These are phyloP conservation scores for Pollicipes pollicipes DNA, from an alignment of 1,140 invertebrate genomes.

Conservation along the genomic window DNA sequence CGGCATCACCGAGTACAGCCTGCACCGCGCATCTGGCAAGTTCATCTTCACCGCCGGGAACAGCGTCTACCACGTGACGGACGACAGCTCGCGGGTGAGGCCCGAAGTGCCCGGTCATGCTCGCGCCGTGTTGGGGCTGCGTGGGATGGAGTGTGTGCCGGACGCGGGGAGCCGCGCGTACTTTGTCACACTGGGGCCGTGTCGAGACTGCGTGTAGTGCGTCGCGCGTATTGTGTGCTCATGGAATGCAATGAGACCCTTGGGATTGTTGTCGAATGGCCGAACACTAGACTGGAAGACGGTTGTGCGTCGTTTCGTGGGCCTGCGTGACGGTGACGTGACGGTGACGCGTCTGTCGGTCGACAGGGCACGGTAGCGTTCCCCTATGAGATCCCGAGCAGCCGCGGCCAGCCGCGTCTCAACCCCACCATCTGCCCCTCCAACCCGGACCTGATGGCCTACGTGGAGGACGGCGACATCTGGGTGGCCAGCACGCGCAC, in stretches of 20 bases:
- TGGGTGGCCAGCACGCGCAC: conserved; percentile 65
- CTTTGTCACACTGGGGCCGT: no score
- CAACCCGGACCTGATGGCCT: conserved; percentile 68
- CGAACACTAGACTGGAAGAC: no score
- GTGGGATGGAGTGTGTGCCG: no score
- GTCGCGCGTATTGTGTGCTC: no score
- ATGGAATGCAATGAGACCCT: no score
- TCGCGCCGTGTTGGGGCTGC: no score
- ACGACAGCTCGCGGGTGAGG: conserved; percentile 2
- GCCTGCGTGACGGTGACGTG: background rate
- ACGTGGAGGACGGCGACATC: conserved; percentile 75
- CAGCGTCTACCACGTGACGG: conserved; percentile 45
- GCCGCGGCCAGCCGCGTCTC: conserved; percentile 44
- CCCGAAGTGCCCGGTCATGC: no score
- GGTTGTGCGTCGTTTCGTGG: background rate
- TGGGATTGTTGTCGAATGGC: no score
- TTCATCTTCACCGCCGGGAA: conserved; percentile 79
- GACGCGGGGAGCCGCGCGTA: no score
- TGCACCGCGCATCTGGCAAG: conserved; percentile 56
- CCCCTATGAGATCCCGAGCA: conserved; percentile 16
- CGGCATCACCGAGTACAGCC: conserved; percentile 85
- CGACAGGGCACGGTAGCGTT: conserved; percentile 15
- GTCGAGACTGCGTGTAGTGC: no score
- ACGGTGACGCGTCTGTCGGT: background rate
- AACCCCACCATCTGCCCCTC: conserved; percentile 82